These are phyloP conservation scores for Pristis pectinata DNA, from an alignment of 2,797 vertebrate species.

Conservation along the genomic window DNA sequence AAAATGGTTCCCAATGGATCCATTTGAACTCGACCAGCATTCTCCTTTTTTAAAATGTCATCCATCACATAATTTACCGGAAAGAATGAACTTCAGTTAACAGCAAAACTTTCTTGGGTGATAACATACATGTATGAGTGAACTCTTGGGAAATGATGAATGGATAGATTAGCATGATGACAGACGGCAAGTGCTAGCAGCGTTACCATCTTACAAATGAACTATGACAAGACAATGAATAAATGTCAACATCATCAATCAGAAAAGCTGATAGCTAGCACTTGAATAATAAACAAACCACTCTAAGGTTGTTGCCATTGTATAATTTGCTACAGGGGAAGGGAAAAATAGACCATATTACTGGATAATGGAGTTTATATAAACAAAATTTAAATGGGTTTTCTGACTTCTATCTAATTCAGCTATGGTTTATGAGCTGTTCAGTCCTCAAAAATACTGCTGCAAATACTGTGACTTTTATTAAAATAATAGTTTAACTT, in stretches of 20 bases:
- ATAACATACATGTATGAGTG: background rate
- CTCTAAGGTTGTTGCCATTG: background rate
- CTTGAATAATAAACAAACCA: slow-evolving; percentile 4
- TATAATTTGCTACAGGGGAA: background rate
- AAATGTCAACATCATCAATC: slow-evolving; percentile 6
- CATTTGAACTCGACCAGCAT: background rate
- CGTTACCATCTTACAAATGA: slow-evolving; percentile 12
- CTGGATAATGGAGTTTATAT: background rate
- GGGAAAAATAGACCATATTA: background rate
- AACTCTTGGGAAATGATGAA: slow-evolving; percentile 27
- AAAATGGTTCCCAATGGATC: background rate
- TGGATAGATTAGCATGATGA: slow-evolving; percentile 19
- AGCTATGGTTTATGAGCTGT: background rate
- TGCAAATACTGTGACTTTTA: background rate
- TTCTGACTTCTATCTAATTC: background rate
- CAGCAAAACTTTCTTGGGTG: background rate
- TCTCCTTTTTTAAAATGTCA: background rate
- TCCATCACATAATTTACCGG: background rate
- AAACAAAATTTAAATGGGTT: background rate
- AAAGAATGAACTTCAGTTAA: background rate
- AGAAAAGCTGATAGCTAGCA: background rate
- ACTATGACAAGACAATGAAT: slow-evolving; percentile 26
- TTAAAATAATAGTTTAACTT: background rate
- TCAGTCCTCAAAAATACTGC: background rate
- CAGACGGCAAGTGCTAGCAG: slow-evolving; percentile 25